Evolutionary conservation across 1,140 invertebrate species (phyloP).

Genomic region (Zaprionus inermis): DNA sequence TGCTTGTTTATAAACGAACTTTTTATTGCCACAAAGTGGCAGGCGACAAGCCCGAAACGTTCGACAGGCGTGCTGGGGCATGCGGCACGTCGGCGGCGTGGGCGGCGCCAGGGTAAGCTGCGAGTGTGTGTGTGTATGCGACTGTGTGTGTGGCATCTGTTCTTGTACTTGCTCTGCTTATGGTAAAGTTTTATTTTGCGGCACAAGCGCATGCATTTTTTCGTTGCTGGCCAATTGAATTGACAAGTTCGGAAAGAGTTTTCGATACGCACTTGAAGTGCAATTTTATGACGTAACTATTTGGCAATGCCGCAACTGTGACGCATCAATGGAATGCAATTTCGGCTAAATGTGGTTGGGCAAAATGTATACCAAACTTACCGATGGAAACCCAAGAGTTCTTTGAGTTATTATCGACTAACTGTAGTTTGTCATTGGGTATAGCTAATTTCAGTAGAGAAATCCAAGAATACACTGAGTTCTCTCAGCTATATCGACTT

Average conservation of each 20-base stretch:
- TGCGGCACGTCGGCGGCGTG: not conserved
- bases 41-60: conserved; percentile 60
- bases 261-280: conserved; percentile 25
- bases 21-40: conserved; percentile 74
- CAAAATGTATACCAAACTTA: not conserved
- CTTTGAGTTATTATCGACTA: not conserved
- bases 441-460: not conserved
- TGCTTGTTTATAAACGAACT: conserved; percentile 76
- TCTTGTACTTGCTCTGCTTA: conserved; percentile 13
- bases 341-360: not conserved
- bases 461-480: not conserved
- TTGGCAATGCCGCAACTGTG: not conserved
- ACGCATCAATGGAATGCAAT: not conserved
- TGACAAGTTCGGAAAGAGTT: conserved; percentile 35
- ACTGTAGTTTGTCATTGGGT: too few relatives aligned
- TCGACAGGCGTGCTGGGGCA: conserved; percentile 22
- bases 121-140: not conserved
- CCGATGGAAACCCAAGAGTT: not conserved
- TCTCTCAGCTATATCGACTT: not conserved
- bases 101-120: not conserved
- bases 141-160: conserved; percentile 10
- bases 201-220: conserved; percentile 32
- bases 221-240: conserved; percentile 31
- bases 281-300: conserved; percentile 5
- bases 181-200: conserved; percentile 37